A percentile compares a stretch with the other conserved stretches of the same genome.
phyloP scores from a whole-genome alignment of 2,113 vertebrate genomes.

The Dryoscopus gambensis region DNA sequence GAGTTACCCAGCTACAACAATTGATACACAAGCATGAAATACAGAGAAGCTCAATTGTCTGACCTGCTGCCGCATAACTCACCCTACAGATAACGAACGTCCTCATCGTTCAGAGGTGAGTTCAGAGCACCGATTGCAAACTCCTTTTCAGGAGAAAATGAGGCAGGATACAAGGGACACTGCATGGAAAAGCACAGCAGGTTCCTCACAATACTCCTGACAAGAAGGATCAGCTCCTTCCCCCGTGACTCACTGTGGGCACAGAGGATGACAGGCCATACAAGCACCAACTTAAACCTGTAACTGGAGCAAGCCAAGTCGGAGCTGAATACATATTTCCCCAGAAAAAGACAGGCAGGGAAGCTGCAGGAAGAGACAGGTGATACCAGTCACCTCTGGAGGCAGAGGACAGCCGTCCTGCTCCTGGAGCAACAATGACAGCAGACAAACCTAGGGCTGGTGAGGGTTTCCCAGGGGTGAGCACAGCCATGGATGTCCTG shows the following conservation, averaged over 20 bases:
- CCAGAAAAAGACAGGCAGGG: neutral
- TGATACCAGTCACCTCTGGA: neutral
- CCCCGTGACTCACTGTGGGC: neutral
- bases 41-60: neutral
- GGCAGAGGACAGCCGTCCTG: neutral
- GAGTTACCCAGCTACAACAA: neutral
- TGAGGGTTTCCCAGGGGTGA: neutral
- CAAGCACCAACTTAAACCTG: neutral
- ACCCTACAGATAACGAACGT: neutral
- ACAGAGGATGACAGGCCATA: neutral
- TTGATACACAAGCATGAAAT: neutral
- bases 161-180: neutral
- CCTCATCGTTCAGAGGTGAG: rapidly evolving
- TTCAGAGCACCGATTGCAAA: neutral
- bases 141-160: neutral
- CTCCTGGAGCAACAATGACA: neutral
- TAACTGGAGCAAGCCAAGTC: neutral
- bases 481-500: neutral
- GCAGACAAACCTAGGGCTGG: rapidly evolving
- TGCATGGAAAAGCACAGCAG: neutral
- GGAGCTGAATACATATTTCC: neutral
- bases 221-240: neutral
- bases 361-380: neutral
- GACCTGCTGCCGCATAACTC: neutral
- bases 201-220: neutral